These are phyloP conservation scores for Pituophis catenifer DNA, from an alignment of 2,113 vertebrate genomes.

Conservation along the genomic window DNA sequence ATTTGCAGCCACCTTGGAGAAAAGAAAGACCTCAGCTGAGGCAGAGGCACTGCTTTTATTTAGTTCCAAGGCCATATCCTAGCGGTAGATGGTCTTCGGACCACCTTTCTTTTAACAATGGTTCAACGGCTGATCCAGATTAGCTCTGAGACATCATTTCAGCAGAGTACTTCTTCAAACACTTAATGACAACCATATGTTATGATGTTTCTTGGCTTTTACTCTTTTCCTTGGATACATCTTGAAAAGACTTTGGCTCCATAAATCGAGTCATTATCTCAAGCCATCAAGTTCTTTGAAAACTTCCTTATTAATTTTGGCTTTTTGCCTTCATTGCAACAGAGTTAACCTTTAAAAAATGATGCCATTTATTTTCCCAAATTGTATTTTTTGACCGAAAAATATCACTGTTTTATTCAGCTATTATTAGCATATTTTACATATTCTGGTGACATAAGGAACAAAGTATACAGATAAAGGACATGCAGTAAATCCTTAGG, in stretches of 20 bases:
- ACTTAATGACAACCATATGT: conserved; percentile 22
- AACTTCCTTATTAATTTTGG: conserved; percentile 42
- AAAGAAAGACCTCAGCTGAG: not conserved
- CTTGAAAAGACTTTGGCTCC: conserved; percentile 26
- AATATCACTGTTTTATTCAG: not conserved
- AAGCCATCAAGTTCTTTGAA: conserved; percentile 32
- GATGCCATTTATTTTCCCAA: conserved; percentile 4
- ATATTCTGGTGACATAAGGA: not conserved
- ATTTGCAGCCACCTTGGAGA: not conserved
- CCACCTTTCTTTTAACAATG: not conserved
- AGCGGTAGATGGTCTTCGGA: not conserved
- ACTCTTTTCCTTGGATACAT: conserved; percentile 12
- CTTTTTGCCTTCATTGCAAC: conserved; percentile 20
- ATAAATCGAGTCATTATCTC: conserved; percentile 24
- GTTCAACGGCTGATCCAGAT: not conserved
- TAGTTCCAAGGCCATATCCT: not conserved
- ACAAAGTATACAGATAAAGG: not conserved
- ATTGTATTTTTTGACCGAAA: not conserved
- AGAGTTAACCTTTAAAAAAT: conserved; percentile 22
- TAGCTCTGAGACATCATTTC: conserved; percentile 7
- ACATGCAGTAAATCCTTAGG: not conserved
- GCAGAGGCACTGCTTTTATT: not conserved
- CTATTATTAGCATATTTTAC: not conserved
- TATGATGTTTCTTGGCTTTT: conserved; percentile 8
- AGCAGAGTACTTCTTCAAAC: conserved; percentile 23